Conservation (phyloP, 2,888 invertebrate genomes). For the Lysandra bellargus region DNA sequence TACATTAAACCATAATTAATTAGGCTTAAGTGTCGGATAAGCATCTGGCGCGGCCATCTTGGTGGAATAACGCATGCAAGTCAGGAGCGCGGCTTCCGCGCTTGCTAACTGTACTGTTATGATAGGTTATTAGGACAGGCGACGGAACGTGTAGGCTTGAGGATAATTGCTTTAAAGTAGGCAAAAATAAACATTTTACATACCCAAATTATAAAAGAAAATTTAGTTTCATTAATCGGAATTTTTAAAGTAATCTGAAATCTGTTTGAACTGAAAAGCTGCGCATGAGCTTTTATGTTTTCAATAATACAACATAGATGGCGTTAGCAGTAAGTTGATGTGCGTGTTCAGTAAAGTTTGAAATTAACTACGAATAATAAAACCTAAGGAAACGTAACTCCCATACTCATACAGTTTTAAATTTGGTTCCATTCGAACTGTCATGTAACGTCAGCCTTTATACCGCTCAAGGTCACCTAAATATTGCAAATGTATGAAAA, state of each 20-base stretch:
- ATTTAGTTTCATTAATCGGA: neutral
- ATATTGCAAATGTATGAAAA: no score
- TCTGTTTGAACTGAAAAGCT: neutral
- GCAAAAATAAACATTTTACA: neutral
- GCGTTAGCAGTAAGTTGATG: neutral
- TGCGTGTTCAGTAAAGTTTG: no score
- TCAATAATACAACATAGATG: neutral
- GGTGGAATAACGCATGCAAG: slow-evolving; percentile 58
- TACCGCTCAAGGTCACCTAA: no score
- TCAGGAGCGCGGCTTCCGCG: slow-evolving; percentile 68
- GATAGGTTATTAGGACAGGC: slow-evolving; percentile 34
- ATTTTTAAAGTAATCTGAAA: neutral
- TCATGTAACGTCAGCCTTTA: no score
- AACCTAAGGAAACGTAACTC: no score
- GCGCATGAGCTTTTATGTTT: neutral
- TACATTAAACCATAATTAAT: slow-evolving; percentile 2
- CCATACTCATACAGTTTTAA: no score
- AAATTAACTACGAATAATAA: no score
- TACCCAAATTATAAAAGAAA: neutral
- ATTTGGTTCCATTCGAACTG: no score
- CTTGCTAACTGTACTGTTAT: slow-evolving; percentile 50
- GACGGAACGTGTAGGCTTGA: neutral
- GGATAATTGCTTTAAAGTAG: neutral
- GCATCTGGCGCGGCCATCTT: slow-evolving; percentile 49
- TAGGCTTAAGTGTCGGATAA: slow-evolving; percentile 5